phyloP scores from a whole-genome alignment of 2,113 vertebrate species.

The Garra rufa region DNA sequence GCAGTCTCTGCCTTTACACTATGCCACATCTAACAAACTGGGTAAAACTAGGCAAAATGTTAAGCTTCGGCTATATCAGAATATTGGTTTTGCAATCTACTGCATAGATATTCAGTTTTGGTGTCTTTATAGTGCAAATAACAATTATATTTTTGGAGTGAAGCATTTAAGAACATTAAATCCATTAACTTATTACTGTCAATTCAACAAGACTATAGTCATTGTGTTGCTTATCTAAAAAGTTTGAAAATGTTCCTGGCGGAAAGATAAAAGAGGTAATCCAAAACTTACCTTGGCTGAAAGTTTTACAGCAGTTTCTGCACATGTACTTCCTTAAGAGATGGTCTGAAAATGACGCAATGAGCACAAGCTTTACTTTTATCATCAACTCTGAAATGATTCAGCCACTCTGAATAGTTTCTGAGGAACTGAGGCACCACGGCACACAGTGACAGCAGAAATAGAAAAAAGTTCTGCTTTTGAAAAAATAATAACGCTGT shows the following conservation, averaged over 20 bases:
- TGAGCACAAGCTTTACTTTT: conserved; percentile 8
- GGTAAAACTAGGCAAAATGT: background rate
- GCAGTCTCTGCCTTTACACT: background rate
- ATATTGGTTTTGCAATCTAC: background rate
- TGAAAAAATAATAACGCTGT: conserved; percentile 61
- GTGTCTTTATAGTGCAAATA: background rate
- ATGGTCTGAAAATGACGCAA: background rate
- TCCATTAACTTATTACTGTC: background rate
- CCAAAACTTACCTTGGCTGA: conserved; percentile 23
- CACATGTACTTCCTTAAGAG: conserved; percentile 18
- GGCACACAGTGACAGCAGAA: background rate
- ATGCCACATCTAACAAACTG: too few species aligned
- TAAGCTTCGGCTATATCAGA: background rate
- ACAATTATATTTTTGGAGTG: background rate
- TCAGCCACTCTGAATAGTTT: conserved; percentile 21
- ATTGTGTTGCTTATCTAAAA: background rate
- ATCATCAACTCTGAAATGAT: conserved; percentile 46
- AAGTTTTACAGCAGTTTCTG: conserved; percentile 45
- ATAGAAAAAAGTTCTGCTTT: conserved; percentile 44
- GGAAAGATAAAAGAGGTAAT: background rate
- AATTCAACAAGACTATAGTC: background rate
- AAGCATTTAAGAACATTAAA: background rate
- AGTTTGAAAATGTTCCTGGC: background rate
- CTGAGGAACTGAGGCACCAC: conserved; percentile 7
- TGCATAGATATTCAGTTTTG: background rate